Evolutionary conservation across 2,888 invertebrate species (phyloP), one percentile per base, ranked within the genome.

Genomic region (Spilarctia lutea): DNA sequence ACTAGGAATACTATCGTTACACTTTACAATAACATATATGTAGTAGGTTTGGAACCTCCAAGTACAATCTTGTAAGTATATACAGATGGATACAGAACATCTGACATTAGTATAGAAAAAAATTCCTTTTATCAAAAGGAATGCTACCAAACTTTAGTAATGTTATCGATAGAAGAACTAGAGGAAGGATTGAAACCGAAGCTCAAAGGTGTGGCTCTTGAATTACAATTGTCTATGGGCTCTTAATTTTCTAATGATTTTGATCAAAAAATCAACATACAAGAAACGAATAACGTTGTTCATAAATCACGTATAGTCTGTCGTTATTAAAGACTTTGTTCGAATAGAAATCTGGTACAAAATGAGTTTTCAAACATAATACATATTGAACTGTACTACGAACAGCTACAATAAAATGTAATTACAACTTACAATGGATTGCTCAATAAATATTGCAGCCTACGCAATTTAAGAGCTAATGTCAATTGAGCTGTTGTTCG

Each of bases 381-480:
- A 66, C 68, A 71, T 77, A 80, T 60, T 74, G 72, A 75, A 78
- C n/a, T 71, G 69, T 60, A 24, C 71, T 13, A 16, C 48, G 70
- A 74, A 66, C 30, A 45, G 4, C 30, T 63, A 79, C 71, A 83
- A 80, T 76, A 76, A 80, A 77, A 75, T 72, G 77, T 84, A 85
- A 87, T 87, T 84, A 85, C 79, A 71, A 75, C 81, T 79, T 74
- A 84, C 79, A 86, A 84, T 79, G 81, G 81, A 88, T 87, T 86
- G 81, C 83, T 86, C 83, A 86, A 84, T 85, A 83, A 86, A 85
- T 81, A 82, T 78, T 67, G 68, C 75, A 81, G 84, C 85, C 78
- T 82, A 81, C 75, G 83, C 86, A 86, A 88, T 88, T 87, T 87
- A 89, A 86, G 79, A 86, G 81, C 81, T 86, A 82, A 76, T 83